A percentile compares a stretch with the other conserved stretches of the same genome.
phyloP scores from a whole-genome alignment of 2,797 vertebrate species.

The Ataeniobius toweri region DNA sequence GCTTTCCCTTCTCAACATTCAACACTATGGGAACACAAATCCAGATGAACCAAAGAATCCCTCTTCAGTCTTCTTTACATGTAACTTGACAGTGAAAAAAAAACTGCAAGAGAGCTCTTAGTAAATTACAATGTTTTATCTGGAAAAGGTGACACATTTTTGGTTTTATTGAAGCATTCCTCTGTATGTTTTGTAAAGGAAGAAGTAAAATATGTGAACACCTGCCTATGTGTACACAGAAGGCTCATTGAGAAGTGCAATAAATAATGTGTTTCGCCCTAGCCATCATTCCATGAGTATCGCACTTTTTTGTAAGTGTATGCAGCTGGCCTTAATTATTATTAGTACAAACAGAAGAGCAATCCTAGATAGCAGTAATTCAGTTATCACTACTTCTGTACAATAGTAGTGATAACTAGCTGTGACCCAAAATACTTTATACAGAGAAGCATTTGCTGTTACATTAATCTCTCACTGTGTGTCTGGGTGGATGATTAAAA shows the following conservation, averaged over 20 bases:
- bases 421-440: background rate
- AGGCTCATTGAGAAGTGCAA: constrained; percentile 14
- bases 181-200: constrained; percentile 23
- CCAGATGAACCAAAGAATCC: constrained; percentile 11
- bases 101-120: constrained; percentile 2
- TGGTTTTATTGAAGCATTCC: constrained; percentile 16
- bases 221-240: constrained; percentile 9
- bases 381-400: constrained; percentile 36
- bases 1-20: constrained; percentile 23
- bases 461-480: constrained; percentile 48
- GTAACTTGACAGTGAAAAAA: constrained; percentile 21
- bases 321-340: constrained; percentile 56
- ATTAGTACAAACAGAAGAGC: constrained; percentile 32
- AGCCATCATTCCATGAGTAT: constrained; percentile 24
- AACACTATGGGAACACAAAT: constrained; percentile 42
- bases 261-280: constrained; percentile 37
- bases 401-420: constrained; percentile 5
- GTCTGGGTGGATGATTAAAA: constrained; percentile 7
- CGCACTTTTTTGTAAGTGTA: constrained; percentile 25
- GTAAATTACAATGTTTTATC: constrained; percentile 27
- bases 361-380: constrained; percentile 35
- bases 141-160: constrained; percentile 9
- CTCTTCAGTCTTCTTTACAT: constrained; percentile 12
- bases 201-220: constrained; percentile 12
- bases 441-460: constrained; percentile 26